These are phyloP conservation scores for Smittia sp. DNA, from an alignment of 2,888 invertebrate genomes.

Conservation along the genomic window DNA sequence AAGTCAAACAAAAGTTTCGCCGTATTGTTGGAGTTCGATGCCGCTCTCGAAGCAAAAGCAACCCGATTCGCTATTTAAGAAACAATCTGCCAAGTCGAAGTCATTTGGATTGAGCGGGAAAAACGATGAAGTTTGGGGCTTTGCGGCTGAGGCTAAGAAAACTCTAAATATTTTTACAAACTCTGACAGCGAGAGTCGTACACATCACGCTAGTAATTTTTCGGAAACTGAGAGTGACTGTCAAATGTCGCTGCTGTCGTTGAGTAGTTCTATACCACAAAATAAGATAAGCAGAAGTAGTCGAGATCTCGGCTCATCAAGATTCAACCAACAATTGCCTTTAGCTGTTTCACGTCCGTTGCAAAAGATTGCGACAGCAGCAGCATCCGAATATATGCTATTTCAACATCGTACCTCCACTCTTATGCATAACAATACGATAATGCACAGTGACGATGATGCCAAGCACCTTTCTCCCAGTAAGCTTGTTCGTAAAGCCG, in stretches of 20 bases:
- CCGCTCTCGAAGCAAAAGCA: not conserved
- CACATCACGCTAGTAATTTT: constrained; percentile 44
- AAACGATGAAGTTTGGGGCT: constrained; percentile 55
- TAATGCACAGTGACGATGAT: constrained; percentile 40
- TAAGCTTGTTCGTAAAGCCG: constrained; percentile 42
- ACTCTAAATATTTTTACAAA: constrained; percentile 51
- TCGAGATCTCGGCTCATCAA: not conserved
- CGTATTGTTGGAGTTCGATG: constrained; percentile 31
- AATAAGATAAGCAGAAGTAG: not conserved
- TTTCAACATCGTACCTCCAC: constrained; percentile 5
- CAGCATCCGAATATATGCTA: not conserved
- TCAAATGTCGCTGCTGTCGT: constrained; percentile 2
- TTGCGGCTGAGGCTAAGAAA: constrained; percentile 62
- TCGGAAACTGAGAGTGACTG: not conserved
- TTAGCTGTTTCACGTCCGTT: not conserved
- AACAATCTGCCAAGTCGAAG: not conserved
- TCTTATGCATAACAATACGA: constrained; percentile 29
- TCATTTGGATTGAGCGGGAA: not conserved
- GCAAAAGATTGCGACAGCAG: not conserved
- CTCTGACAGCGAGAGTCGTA: constrained; percentile 31
- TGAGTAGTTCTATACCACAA: not conserved
- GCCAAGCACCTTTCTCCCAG: constrained; percentile 43
- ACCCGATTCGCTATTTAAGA: not conserved
- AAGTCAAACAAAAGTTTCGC: not conserved
- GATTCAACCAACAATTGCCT: constrained; percentile 6